Percentiles rank a stretch among this genome's conserved stretches.
These are phyloP conservation scores for Actinia equina DNA, from an alignment of 64 coral and sea anemone genomes.

Conservation along the genomic window DNA sequence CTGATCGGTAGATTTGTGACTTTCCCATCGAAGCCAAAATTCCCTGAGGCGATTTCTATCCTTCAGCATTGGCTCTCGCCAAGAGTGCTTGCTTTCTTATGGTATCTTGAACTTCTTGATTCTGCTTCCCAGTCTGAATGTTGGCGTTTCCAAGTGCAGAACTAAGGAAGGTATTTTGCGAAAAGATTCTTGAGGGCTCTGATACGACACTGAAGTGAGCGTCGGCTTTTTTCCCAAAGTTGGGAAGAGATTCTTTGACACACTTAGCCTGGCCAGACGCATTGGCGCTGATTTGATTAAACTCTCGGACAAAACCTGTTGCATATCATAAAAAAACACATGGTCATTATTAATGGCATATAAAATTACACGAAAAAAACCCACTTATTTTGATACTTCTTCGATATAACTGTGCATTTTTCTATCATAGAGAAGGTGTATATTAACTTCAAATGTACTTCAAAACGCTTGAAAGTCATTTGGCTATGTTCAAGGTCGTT, in stretches of 20 bases:
- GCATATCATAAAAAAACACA: conserved; percentile 87
- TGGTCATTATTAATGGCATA: conserved; percentile 29
- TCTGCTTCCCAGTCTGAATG: conserved; percentile 20
- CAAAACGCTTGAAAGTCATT: not conserved
- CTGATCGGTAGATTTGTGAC: conserved; percentile 36
- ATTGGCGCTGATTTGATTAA: conserved; percentile 46
- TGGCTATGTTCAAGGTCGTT: not conserved
- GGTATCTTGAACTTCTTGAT: conserved; percentile 45
- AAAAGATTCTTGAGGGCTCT: not conserved
- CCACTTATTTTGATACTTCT: not conserved
- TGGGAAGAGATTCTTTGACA: conserved; percentile 2
- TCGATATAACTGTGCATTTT: not conserved
- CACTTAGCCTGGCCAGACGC: not conserved
- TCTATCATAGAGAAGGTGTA: not conserved
- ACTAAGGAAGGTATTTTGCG: conserved; percentile 22
- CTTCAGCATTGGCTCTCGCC: conserved; percentile 40
- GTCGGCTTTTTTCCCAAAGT: not conserved
- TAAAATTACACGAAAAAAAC: not conserved
- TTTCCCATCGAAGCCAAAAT: conserved; percentile 21
- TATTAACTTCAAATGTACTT: not conserved
- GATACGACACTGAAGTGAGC: not conserved
- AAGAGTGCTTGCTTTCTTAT: conserved; percentile 40
- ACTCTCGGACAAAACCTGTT: conserved; percentile 81
- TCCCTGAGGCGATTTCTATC: conserved; percentile 55
- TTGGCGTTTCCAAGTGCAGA: conserved; percentile 28